Evolutionary conservation across 2,113 vertebrate genomes (phyloP), one percentile per base, ranked within the genome.

Genomic region (Takifugu flavidus): DNA sequence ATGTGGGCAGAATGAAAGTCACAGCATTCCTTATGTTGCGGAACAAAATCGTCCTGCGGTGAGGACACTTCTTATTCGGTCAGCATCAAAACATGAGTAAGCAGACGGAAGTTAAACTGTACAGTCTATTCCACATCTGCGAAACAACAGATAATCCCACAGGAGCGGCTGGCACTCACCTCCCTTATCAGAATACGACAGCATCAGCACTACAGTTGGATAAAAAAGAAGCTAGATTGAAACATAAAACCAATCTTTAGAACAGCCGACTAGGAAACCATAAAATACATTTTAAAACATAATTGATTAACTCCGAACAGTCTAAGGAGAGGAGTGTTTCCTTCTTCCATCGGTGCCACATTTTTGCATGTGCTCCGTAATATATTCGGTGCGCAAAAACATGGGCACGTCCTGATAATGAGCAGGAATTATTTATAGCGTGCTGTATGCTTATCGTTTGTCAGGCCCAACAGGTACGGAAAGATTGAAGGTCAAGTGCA

Each of bases 371-470:
- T 69, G 55, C 75, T 85, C 65, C 73, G 86, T 90, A 88, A 87
- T 85, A 80, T 77, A 89, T 90, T 84, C 86, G 78, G 60, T 53
- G 76, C 75, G 79, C 82, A 79, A 76, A 88, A 85, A 86, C 88
- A 80, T 87, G 86, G 86, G 80, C 72, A 82, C 77, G 39, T 78
- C 71, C 63, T 75, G 69, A 74, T 88, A 79, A 89, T 85, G 77
- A 84, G 82, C 62, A 69, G 74, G 85, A 89, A 90, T 90, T 87
- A 91, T 90, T 86, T 79, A 91, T 86, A 79, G 75, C 79, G 56
- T 79, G 74, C 81, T 86, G 78, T 80, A 77, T 79, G 77, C 82
- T 76, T 79, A 80, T 86, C 84, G 67, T 83, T 83, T 68, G 70
- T 80, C 72, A 62, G 72, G 69, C 76, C 66, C 82, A 87, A 85